Evolutionary conservation across 2,888 invertebrate genomes (phyloP).

Genomic region (Pseudococcus longispinus): DNA sequence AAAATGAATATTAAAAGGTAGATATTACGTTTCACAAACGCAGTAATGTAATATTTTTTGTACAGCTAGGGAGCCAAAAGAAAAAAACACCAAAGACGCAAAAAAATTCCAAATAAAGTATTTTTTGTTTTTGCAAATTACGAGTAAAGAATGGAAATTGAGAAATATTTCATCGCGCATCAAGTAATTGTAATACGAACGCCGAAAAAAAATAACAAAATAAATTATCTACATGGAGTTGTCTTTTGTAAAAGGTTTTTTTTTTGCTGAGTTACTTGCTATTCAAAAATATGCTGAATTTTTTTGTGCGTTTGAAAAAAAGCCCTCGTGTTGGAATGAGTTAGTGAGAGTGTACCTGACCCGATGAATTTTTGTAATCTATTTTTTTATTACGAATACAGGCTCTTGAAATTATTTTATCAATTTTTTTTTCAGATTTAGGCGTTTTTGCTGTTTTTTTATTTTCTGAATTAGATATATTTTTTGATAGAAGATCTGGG

Average conservation of each 20-base stretch:
- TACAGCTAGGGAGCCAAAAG: background rate
- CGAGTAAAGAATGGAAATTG: constrained; percentile 11
- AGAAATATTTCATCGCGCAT: constrained; percentile 9
- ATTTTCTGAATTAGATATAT: background rate
- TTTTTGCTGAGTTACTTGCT: background rate
- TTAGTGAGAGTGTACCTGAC: no score
- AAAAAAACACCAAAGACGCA: constrained; percentile 10
- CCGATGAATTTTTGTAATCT: no score
- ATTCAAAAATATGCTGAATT: background rate
- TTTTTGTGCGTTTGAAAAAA: background rate
- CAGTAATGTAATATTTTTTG: constrained; percentile 32
- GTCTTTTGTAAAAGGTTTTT: background rate
- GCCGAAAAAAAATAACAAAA: background rate
- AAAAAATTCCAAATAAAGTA: constrained; percentile 16
- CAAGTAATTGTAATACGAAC: background rate
- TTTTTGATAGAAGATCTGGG: background rate
- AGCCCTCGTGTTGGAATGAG: background rate
- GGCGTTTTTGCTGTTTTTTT: background rate
- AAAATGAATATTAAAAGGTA: constrained; percentile 44
- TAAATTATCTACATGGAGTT: background rate
- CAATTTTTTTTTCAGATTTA: background rate
- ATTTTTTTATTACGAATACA: no score
- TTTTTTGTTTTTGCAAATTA: constrained; percentile 25
- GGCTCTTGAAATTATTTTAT: no score
- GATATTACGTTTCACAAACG: constrained; percentile 45